Evolutionary conservation across 2,888 invertebrate species (phyloP).

Genomic region (Homarus gammarus): DNA sequence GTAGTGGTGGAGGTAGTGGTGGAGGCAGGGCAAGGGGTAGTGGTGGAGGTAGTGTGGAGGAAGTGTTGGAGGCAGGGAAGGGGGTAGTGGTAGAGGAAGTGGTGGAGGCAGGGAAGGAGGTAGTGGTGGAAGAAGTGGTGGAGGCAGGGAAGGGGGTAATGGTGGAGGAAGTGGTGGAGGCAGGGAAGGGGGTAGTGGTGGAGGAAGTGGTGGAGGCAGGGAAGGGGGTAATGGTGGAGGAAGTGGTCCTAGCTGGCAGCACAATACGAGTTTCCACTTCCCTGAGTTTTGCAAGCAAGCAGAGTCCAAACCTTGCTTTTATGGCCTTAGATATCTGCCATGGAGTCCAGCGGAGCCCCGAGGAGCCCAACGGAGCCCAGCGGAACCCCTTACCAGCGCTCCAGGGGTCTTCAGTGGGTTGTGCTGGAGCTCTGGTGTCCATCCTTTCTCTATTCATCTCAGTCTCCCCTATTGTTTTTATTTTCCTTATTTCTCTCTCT

Average conservation of each 20-base stretch:
- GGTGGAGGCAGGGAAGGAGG: not conserved
- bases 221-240: no score
- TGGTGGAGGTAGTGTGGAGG: no score
- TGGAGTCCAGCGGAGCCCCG: not conserved
- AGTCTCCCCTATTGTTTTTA: no score
- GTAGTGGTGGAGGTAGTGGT: no score
- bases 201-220: no score
- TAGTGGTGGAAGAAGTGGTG: no score
- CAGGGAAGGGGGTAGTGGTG: no score
- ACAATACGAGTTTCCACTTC: slow-evolving; percentile 53
- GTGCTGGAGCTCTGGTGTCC: not conserved
- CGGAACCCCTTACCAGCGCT: not conserved
- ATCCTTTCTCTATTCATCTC: not conserved
- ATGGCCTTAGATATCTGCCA: slow-evolving; percentile 34
- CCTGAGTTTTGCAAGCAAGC: slow-evolving; percentile 53
- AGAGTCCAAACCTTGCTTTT: slow-evolving; percentile 46
- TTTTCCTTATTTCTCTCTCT: slow-evolving; percentile 20
- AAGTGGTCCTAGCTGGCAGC: slow-evolving; percentile 9
- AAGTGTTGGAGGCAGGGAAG: slow-evolving; percentile 6
- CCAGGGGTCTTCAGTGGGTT: not conserved
- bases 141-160: no score
- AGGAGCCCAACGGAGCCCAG: not conserved
- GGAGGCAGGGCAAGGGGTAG: no score
- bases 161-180: no score
- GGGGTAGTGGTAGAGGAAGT: slow-evolving; percentile 9